A percentile compares a stretch with the other conserved stretches of the same genome.
phyloP scores from a whole-genome alignment of 2,797 vertebrate genomes.

The Lagodon rhomboides region DNA sequence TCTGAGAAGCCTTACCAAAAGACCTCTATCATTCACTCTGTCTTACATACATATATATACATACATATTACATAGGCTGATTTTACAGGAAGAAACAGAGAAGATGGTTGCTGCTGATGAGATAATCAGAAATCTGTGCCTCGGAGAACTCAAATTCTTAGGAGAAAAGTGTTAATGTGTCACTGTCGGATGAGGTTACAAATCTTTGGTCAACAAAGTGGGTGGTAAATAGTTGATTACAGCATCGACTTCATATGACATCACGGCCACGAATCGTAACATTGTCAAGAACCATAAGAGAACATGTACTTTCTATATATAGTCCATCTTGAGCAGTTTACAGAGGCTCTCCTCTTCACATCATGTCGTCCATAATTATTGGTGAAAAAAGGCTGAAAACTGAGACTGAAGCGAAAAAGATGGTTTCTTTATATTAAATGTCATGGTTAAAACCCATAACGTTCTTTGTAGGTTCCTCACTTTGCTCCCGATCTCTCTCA shows the following conservation, averaged over 20 bases:
- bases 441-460: conserved; percentile 39
- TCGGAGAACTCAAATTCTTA: conserved; percentile 6
- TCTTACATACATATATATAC: conserved; percentile 59
- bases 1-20: conserved; percentile 46
- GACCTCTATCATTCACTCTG: conserved; percentile 51
- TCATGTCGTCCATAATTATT: conserved; percentile 37
- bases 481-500: conserved; percentile 39
- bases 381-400: conserved; percentile 32
- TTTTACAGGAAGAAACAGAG: conserved; percentile 22
- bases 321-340: conserved; percentile 42
- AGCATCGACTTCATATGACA: conserved; percentile 51
- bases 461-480: conserved; percentile 32
- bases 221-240: conserved; percentile 49
- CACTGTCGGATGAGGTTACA: conserved; percentile 33
- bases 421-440: conserved; percentile 16
- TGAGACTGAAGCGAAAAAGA: conserved; percentile 23
- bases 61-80: conserved; percentile 59
- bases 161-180: conserved; percentile 5
- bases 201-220: conserved; percentile 70
- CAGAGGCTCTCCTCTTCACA: conserved; percentile 44
- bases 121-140: conserved; percentile 9
- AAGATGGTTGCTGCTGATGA: conserved; percentile 5
- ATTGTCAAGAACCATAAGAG: conserved; percentile 41
- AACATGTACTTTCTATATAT: conserved; percentile 50
- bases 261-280: conserved; percentile 53